A percentile compares a stretch with the other conserved stretches of the same genome.
Conservation (phyloP, 2,113 vertebrate genomes). For the Phodopus roborovskii region DNA sequence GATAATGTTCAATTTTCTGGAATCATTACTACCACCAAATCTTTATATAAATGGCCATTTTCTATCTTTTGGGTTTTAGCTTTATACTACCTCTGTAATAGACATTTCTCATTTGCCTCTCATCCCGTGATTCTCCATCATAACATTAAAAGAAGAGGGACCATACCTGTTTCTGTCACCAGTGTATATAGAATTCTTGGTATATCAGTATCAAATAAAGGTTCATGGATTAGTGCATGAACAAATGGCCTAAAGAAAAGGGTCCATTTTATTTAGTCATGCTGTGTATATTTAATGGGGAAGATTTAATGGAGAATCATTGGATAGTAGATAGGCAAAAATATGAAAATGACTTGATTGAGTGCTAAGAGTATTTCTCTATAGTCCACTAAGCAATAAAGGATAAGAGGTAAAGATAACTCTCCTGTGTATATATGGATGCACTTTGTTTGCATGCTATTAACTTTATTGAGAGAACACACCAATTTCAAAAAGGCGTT, state of each 20-base stretch:
- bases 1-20: background rate
- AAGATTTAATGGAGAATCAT: slow-evolving; percentile 37
- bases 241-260: slow-evolving; percentile 13
- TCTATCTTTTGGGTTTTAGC: slow-evolving; percentile 44
- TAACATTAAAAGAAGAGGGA: background rate
- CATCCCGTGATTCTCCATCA: background rate
- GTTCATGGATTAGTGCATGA: slow-evolving; percentile 42
- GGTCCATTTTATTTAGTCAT: slow-evolving; percentile 30
- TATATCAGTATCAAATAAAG: slow-evolving; percentile 10
- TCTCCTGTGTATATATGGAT: background rate
- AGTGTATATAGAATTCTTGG: background rate
- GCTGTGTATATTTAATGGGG: background rate
- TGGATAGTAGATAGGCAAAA: background rate
- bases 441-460: slow-evolving; percentile 26
- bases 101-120: background rate
- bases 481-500: slow-evolving; percentile 19
- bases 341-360: background rate
- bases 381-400: slow-evolving; percentile 13
- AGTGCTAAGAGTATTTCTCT: slow-evolving; percentile 23
- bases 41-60: background rate
- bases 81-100: background rate
- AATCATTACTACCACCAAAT: slow-evolving; percentile 2
- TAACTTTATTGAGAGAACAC: background rate
- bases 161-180: background rate
- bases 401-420: slow-evolving; percentile 26